Percentiles rank a stretch among this genome's conserved stretches.
Evolutionary conservation across 2,888 invertebrate genomes (phyloP).

Genomic region (Plagodis pulveraria): DNA sequence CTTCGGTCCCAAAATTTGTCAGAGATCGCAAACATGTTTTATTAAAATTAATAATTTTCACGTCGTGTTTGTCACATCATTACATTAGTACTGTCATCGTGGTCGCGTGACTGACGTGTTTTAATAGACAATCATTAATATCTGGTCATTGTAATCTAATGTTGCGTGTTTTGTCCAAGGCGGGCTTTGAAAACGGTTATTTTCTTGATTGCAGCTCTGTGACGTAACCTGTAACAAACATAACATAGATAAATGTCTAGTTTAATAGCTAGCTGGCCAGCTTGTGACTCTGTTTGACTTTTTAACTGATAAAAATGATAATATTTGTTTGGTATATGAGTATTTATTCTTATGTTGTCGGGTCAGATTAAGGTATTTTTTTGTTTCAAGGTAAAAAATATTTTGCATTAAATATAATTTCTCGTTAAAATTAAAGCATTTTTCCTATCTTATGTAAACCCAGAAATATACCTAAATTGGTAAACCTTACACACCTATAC

Average conservation of each 20-base stretch:
- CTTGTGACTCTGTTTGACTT: too few relatives aligned
- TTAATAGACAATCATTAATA: conserved; percentile 47
- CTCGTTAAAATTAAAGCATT: too few relatives aligned
- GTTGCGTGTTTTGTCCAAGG: conserved; percentile 44
- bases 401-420: too few relatives aligned
- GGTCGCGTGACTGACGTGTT: conserved; percentile 43
- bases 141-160: conserved; percentile 48
- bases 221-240: conserved; percentile 68
- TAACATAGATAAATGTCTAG: conserved; percentile 29
- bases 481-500: too few relatives aligned
- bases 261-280: neutral
- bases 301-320: too few relatives aligned
- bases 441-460: too few relatives aligned
- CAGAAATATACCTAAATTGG: too few relatives aligned
- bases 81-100: conserved; percentile 36
- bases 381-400: too few relatives aligned
- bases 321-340: too few relatives aligned
- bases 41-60: conserved; percentile 38
- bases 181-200: conserved; percentile 48
- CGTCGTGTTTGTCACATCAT: conserved; percentile 46
- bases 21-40: conserved; percentile 70
- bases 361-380: too few relatives aligned
- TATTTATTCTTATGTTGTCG: too few relatives aligned
- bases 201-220: conserved; percentile 48
- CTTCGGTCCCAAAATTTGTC: conserved; percentile 76